A percentile compares a stretch with the other conserved stretches of the same genome.
phyloP scores from a whole-genome alignment of 2,888 invertebrate species.

The Anodontia alba region DNA sequence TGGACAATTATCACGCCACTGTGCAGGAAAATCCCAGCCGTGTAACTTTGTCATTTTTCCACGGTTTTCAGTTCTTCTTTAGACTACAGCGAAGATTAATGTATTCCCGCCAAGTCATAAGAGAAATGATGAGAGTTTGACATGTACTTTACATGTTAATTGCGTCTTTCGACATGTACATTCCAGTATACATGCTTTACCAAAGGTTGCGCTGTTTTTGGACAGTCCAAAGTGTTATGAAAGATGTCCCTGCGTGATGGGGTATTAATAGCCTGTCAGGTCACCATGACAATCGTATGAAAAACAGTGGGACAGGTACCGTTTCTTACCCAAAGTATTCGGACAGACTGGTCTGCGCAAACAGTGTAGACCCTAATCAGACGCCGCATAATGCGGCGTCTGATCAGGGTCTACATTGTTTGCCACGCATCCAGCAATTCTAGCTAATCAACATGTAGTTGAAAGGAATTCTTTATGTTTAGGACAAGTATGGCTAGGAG shows the following conservation, averaged over 20 bases:
- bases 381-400: too few species aligned
- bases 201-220: slow-evolving; percentile 4
- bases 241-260: slow-evolving; percentile 32
- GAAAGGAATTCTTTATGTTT: too few species aligned
- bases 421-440: too few species aligned
- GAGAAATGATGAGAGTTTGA: slow-evolving; percentile 15
- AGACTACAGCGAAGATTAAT: slow-evolving; percentile 7
- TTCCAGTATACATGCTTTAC: background rate
- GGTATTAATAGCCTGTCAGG: slow-evolving; percentile 51
- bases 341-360: too few species aligned
- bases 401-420: too few species aligned
- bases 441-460: too few species aligned
- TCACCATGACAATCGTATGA: slow-evolving; percentile 35
- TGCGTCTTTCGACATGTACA: slow-evolving; percentile 17
- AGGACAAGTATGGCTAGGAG: too few species aligned
- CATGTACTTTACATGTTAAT: slow-evolving; percentile 20
- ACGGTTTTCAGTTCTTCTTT: background rate
- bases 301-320: background rate
- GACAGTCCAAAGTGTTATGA: slow-evolving; percentile 44
- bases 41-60: background rate
- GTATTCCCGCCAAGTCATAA: slow-evolving; percentile 3
- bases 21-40: background rate
- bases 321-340: too few species aligned
- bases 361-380: too few species aligned
- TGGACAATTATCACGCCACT: slow-evolving; percentile 8